Evolutionary conservation across 2,888 invertebrate genomes (phyloP).

Genomic region (Pollenia griseotomentosa): DNA sequence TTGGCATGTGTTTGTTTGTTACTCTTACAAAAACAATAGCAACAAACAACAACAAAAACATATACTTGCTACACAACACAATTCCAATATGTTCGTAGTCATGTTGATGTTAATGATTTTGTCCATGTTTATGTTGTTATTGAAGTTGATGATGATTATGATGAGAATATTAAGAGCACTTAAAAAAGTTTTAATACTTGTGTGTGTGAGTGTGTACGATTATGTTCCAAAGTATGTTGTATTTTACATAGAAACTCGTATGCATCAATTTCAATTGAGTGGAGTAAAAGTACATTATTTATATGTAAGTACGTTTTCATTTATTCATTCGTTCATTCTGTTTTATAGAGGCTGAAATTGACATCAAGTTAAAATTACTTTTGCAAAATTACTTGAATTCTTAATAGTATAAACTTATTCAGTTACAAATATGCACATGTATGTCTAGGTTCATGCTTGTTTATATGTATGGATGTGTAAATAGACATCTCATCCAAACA

Average conservation of each 20-base stretch:
- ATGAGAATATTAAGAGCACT: constrained; percentile 55
- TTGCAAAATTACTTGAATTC: constrained; percentile 62
- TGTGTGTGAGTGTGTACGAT: constrained; percentile 1
- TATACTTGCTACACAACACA: constrained; percentile 12
- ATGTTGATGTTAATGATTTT: constrained; percentile 43
- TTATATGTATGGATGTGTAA: not conserved
- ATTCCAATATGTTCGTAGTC: constrained; percentile 38
- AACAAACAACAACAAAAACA: constrained; percentile 28
- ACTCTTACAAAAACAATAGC: constrained; percentile 33
- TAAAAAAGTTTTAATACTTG: not conserved
- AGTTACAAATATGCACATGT: constrained; percentile 4
- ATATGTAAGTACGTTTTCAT: not conserved
- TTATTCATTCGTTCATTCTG: constrained; percentile 14
- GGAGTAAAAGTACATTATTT: constrained; percentile 61
- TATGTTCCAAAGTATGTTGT: constrained; percentile 6
- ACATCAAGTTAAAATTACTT: constrained; percentile 83
- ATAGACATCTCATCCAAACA: not conserved
- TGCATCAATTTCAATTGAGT: constrained; percentile 80
- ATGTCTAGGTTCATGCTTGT: too few relatives aligned
- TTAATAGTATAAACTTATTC: constrained; percentile 41
- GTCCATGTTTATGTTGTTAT: constrained; percentile 32
- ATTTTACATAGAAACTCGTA: constrained; percentile 41
- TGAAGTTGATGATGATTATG: constrained; percentile 42
- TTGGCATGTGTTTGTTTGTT: constrained; percentile 46
- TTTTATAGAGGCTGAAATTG: constrained; percentile 78